Evolutionary conservation across 2,113 vertebrate genomes (phyloP).

Genomic region (Peromyscus maniculatus): DNA sequence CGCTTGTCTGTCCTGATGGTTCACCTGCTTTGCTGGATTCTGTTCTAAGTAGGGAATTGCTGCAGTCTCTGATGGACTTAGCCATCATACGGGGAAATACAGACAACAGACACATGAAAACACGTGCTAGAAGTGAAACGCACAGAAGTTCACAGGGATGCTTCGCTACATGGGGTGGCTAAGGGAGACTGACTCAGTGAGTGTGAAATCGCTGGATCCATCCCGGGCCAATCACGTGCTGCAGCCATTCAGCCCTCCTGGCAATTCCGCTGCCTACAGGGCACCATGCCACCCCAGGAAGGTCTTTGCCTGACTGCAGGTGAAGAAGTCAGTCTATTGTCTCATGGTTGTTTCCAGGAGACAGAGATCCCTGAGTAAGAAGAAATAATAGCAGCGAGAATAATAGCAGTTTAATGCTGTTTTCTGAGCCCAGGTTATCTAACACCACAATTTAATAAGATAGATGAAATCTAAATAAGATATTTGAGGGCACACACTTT

Average conservation of each 20-base stretch:
- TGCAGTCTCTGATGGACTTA: neutral
- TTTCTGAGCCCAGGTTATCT: neutral
- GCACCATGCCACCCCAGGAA: neutral
- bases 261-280: neutral
- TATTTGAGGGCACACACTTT: neutral
- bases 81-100: neutral
- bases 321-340: neutral
- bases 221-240: neutral
- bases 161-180: neutral
- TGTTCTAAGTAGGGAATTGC: neutral
- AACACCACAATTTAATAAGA: neutral
- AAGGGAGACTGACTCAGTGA: neutral
- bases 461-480: neutral
- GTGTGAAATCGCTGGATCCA: neutral
- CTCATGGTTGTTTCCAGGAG: neutral
- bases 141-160: neutral
- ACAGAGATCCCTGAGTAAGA: neutral
- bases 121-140: neutral
- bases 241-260: neutral
- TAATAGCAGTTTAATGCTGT: neutral
- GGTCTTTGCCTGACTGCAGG: too few species aligned
- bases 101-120: neutral
- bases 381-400: constrained; percentile 3
- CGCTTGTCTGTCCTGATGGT: neutral
- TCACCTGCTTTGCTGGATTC: neutral